Percentiles rank a stretch among this genome's conserved stretches.
These are phyloP conservation scores for Mechanitis messenoides DNA, from an alignment of 2,888 invertebrate genomes.

Conservation along the genomic window DNA sequence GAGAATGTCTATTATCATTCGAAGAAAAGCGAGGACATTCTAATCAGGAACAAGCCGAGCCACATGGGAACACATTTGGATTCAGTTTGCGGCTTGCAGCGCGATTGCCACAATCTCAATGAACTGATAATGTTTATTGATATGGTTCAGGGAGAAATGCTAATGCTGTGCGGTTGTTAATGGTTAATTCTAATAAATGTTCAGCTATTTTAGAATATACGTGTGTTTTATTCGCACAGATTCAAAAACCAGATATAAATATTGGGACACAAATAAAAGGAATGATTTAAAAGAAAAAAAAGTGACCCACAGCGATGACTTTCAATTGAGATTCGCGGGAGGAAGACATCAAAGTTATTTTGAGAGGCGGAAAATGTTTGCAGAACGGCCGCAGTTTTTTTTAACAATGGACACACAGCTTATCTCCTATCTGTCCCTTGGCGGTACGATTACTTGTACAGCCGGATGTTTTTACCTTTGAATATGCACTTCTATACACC, in stretches of 20 bases:
- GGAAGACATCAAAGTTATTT: slow-evolving; percentile 23
- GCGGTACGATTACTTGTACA: slow-evolving; percentile 7
- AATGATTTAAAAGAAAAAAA: background rate
- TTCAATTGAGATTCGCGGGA: slow-evolving; percentile 11
- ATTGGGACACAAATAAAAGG: background rate
- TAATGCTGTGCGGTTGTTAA: background rate
- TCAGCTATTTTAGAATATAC: no score
- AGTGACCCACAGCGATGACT: background rate
- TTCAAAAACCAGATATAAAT: no score
- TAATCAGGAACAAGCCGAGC: slow-evolving; percentile 22
- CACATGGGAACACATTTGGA: slow-evolving; percentile 25
- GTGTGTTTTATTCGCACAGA: no score
- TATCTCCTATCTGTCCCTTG: slow-evolving; percentile 13
- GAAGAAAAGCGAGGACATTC: slow-evolving; percentile 29
- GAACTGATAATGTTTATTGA: slow-evolving; percentile 5
- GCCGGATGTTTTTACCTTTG: slow-evolving; percentile 20
- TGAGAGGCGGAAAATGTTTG: slow-evolving; percentile 16
- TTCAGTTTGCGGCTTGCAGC: slow-evolving; percentile 14
- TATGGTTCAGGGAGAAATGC: slow-evolving; percentile 1
- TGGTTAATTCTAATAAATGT: background rate
- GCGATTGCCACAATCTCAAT: slow-evolving; percentile 13
- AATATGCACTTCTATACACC: slow-evolving; percentile 14
- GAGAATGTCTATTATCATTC: slow-evolving; percentile 23
- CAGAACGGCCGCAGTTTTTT: slow-evolving; percentile 20
- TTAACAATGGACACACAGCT: slow-evolving; percentile 20